Conservation (phyloP, 2,888 invertebrate genomes). For the Diarsia rubi region DNA sequence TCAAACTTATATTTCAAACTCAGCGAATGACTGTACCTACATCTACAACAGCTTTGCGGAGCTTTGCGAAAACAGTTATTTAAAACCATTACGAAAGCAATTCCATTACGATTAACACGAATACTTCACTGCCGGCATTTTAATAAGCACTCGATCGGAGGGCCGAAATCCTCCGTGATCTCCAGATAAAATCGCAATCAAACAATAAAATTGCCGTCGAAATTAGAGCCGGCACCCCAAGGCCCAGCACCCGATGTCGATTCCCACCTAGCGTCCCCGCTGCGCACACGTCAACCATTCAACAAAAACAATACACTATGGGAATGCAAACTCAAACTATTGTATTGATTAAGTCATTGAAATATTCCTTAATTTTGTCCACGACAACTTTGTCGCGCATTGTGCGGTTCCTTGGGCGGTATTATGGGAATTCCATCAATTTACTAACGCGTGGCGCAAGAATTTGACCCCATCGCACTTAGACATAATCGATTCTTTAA, state of each 20-base stretch:
- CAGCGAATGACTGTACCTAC: background rate
- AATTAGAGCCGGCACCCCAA: slow-evolving; percentile 79
- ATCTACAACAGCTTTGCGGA: slow-evolving; percentile 42
- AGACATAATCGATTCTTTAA: slow-evolving; percentile 79
- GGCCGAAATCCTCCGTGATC: slow-evolving; percentile 84
- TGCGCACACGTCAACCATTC: slow-evolving; percentile 78
- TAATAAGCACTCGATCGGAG: slow-evolving; percentile 70
- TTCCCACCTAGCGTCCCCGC: slow-evolving; percentile 84
- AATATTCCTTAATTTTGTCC: slow-evolving; percentile 85
- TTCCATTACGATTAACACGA: slow-evolving; percentile 64
- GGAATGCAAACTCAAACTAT: slow-evolving; percentile 86
- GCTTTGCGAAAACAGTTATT: slow-evolving; percentile 55
- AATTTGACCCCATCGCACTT: slow-evolving; percentile 77
- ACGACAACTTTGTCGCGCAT: slow-evolving; percentile 77
- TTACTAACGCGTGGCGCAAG: slow-evolving; percentile 85
- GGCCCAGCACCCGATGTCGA: slow-evolving; percentile 86
- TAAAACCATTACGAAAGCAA: slow-evolving; percentile 61
- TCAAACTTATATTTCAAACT: background rate
- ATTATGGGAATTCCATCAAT: slow-evolving; percentile 89
- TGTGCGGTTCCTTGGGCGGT: slow-evolving; percentile 85
- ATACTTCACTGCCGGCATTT: slow-evolving; percentile 62
- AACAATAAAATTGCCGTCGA: slow-evolving; percentile 81
- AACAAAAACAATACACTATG: slow-evolving; percentile 87
- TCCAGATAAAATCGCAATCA: slow-evolving; percentile 90
- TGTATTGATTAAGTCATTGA: slow-evolving; percentile 90